Evolutionary conservation across 2,113 vertebrate species (phyloP).

Genomic region (Nerophis lumbriciformis): DNA sequence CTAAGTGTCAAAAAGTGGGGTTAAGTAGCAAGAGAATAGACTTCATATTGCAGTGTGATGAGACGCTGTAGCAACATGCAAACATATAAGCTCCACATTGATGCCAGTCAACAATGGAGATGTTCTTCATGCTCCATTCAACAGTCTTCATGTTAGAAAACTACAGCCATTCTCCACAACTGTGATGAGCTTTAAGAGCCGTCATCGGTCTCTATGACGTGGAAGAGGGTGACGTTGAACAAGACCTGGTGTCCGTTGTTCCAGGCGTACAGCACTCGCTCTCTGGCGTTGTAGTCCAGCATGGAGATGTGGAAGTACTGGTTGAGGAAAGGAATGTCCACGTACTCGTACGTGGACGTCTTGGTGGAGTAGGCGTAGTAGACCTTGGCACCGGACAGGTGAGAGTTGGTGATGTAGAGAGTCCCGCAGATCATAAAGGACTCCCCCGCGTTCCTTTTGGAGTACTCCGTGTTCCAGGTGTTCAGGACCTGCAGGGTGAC

Average conservation of each 20-base stretch:
- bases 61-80: too few species aligned
- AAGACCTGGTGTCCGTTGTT: conserved; percentile 98
- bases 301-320: conserved; percentile 99
- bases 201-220: conserved; percentile 96
- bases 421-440: conserved; percentile 99
- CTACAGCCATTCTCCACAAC: neutral
- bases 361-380: conserved; percentile 97
- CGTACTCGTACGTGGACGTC: conserved; percentile 92
- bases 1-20: too few species aligned
- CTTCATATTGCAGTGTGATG: too few species aligned
- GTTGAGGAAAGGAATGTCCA: conserved; percentile 97
- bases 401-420: conserved; percentile 94
- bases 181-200: conserved; percentile 73
- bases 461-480: conserved; percentile 96
- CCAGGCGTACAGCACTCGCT: conserved; percentile 95
- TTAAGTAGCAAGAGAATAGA: too few species aligned
- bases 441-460: conserved; percentile 94
- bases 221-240: conserved; percentile 96
- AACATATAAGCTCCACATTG: too few species aligned
- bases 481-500: conserved; percentile 88
- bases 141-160: conserved; percentile 19
- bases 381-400: conserved; percentile 95
- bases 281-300: conserved; percentile 96
- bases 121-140: conserved; percentile 36
- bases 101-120: too few species aligned